Evolutionary conservation across 2,888 invertebrate genomes (phyloP).

Genomic region (Drosophila villosipedis): DNA sequence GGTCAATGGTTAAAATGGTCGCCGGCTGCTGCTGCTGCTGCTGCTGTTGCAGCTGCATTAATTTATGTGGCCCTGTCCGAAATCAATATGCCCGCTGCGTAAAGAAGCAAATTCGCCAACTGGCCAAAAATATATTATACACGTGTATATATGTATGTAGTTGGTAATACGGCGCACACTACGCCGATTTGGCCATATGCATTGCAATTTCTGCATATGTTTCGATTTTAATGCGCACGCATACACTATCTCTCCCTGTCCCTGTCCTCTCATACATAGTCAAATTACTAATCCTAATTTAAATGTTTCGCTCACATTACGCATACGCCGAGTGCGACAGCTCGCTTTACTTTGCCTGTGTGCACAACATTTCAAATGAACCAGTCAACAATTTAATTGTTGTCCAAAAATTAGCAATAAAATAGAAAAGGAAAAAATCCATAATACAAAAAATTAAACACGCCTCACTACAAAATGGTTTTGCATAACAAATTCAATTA

Average conservation of each 20-base stretch:
- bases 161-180: background rate
- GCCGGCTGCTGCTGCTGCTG: slow-evolving; percentile 18
- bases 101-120: slow-evolving; percentile 51
- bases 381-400: slow-evolving; percentile 67
- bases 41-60: slow-evolving; percentile 67
- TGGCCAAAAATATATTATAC: slow-evolving; percentile 37
- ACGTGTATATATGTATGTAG: background rate
- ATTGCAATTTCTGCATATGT: slow-evolving; percentile 68
- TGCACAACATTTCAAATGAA: slow-evolving; percentile 30
- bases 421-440: slow-evolving; percentile 20
- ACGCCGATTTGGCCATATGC: slow-evolving; percentile 19
- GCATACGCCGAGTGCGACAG: slow-evolving; percentile 31
- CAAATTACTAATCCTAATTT: slow-evolving; percentile 75
- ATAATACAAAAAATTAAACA: slow-evolving; percentile 13
- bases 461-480: slow-evolving; percentile 26
- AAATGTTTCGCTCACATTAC: slow-evolving; percentile 59
- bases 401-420: slow-evolving; percentile 44
- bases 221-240: slow-evolving; percentile 64
- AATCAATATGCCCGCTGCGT: slow-evolving; percentile 72
- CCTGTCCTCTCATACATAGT: slow-evolving; percentile 7
- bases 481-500: slow-evolving; percentile 72
- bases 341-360: background rate
- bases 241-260: background rate
- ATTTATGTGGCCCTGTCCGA: slow-evolving; percentile 65
- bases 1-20: slow-evolving; percentile 42